Percentiles rank a stretch among this genome's conserved stretches.
phyloP scores from a whole-genome alignment of 2,888 invertebrate species.

The Helobdella robusta region DNA sequence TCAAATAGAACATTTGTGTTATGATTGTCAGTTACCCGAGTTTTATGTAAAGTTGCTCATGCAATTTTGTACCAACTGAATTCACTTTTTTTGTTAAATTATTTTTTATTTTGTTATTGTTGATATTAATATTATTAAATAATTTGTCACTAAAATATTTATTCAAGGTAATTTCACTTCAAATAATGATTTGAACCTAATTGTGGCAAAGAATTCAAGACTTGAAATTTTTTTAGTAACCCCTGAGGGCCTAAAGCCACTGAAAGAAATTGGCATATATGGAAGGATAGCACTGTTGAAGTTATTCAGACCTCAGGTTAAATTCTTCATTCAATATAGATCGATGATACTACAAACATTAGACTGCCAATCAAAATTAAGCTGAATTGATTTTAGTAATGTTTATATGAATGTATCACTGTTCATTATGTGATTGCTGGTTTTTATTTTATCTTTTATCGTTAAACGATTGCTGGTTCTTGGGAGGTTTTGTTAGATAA shows the following conservation, averaged over 20 bases:
- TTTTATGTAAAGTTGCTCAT: too few relatives aligned
- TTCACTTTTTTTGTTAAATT: too few relatives aligned
- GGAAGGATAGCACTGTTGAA: constrained; percentile 90
- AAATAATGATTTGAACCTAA: constrained; percentile 79
- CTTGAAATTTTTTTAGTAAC: constrained; percentile 90
- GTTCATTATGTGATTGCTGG: neutral
- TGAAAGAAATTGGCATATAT: constrained; percentile 85
- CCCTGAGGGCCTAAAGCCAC: constrained; percentile 82
- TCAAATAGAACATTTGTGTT: neutral
- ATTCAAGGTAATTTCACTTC: constrained; percentile 84
- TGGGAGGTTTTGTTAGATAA: too few relatives aligned
- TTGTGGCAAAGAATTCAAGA: constrained; percentile 86
- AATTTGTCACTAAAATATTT: constrained; percentile 9
- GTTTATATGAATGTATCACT: neutral
- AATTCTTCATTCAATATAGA: too few relatives aligned
- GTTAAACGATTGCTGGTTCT: neutral
- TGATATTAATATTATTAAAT: too few relatives aligned
- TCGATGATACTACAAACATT: too few relatives aligned
- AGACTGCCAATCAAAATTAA: too few relatives aligned
- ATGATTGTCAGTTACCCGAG: neutral
- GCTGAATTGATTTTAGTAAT: too few relatives aligned
- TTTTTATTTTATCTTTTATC: neutral
- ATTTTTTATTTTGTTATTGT: too few relatives aligned
- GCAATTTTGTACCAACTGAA: too few relatives aligned
- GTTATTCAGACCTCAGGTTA: constrained; percentile 77